phyloP scores from a whole-genome alignment of 2,797 vertebrate genomes.

The Odontamblyopus lacepedii region DNA sequence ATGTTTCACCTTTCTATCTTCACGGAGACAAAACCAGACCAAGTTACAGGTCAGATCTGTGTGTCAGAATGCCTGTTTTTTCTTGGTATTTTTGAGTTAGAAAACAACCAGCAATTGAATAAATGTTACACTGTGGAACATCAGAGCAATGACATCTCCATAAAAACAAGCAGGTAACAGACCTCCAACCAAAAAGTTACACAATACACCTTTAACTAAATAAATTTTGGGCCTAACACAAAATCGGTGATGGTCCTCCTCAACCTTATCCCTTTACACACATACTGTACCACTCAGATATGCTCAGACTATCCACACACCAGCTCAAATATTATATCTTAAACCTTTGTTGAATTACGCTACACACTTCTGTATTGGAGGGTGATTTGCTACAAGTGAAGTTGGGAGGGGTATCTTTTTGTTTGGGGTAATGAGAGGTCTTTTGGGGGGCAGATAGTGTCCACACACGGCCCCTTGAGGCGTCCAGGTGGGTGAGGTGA shows the following conservation, averaged over 20 bases:
- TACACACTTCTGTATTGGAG: not conserved
- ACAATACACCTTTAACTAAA: not conserved
- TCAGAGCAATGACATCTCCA: too few species aligned
- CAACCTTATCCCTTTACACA: not conserved
- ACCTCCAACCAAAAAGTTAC: too few species aligned
- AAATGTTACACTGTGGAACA: too few species aligned
- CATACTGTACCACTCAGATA: not conserved
- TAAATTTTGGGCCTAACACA: not conserved
- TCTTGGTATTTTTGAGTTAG: too few species aligned
- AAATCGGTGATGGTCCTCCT: not conserved
- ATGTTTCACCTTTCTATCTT: too few species aligned
- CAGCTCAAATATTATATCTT: not conserved
- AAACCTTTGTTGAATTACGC: not conserved
- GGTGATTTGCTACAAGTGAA: constrained; percentile 3
- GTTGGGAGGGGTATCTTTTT: not conserved
- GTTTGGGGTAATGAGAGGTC: not conserved
- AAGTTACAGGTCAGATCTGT: too few species aligned
- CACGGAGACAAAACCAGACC: too few species aligned
- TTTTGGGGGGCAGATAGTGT: not conserved
- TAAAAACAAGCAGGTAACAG: too few species aligned
- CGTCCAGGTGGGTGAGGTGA: not conserved
- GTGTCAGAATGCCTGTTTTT: too few species aligned
- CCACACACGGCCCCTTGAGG: not conserved
- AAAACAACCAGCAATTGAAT: too few species aligned
- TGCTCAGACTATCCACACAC: not conserved